A percentile compares a stretch with the other conserved stretches of the same genome.
These are phyloP conservation scores for Cheilosia pagana DNA, from an alignment of 2,888 invertebrate genomes.

Conservation along the genomic window DNA sequence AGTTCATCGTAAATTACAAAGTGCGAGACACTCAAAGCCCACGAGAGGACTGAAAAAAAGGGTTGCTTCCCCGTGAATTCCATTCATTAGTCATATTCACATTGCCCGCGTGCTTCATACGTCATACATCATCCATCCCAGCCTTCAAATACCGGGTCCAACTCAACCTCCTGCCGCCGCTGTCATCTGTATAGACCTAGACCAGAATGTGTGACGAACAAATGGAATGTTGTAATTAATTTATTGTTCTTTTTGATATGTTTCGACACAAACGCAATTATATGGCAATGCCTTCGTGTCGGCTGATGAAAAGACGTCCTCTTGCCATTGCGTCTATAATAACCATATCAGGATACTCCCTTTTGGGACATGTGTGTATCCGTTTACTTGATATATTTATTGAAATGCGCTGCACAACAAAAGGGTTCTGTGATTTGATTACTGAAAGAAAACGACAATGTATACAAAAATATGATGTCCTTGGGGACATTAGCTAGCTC, in stretches of 20 bases:
- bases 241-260: slow-evolving; percentile 74
- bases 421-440: slow-evolving; percentile 73
- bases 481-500: slow-evolving; percentile 54
- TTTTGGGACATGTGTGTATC: slow-evolving; percentile 54
- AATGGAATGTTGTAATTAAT: slow-evolving; percentile 75
- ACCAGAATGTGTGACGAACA: slow-evolving; percentile 71
- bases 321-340: slow-evolving; percentile 29
- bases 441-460: slow-evolving; percentile 24
- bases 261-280: slow-evolving; percentile 73
- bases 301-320: slow-evolving; percentile 63
- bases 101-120: slow-evolving; percentile 52
- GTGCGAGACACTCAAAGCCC: slow-evolving; percentile 33
- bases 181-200: slow-evolving; percentile 17
- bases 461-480: slow-evolving; percentile 61
- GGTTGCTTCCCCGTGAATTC: slow-evolving; percentile 61
- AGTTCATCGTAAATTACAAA: slow-evolving; percentile 38
- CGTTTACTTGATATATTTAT: slow-evolving; percentile 54
- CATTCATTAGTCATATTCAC: slow-evolving; percentile 75
- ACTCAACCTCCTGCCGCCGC: not conserved
- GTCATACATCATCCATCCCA: slow-evolving; percentile 39
- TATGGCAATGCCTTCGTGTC: slow-evolving; percentile 5
- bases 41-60: slow-evolving; percentile 30
- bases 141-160: slow-evolving; percentile 37
- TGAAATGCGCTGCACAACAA: slow-evolving; percentile 48
- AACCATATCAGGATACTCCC: slow-evolving; percentile 49